These are phyloP conservation scores for Charaxes varanes DNA, from an alignment of 1,140 invertebrate genomes.

Conservation along the genomic window DNA sequence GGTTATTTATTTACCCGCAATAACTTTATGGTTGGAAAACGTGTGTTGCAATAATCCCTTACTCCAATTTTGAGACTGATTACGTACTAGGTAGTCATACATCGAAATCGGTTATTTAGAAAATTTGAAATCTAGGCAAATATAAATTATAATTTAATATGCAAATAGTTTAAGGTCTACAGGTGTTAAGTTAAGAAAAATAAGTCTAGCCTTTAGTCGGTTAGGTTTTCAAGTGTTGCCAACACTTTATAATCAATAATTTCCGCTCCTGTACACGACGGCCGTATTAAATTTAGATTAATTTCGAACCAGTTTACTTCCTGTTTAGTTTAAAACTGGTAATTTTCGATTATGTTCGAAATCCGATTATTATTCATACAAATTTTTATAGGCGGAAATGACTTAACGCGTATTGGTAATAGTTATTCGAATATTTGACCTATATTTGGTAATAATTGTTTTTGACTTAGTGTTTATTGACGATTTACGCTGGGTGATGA, in stretches of 20 bases:
- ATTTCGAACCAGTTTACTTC: conserved; percentile 27
- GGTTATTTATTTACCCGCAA: too few relatives aligned
- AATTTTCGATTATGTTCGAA: conserved; percentile 16
- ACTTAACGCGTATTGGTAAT: conserved; percentile 3
- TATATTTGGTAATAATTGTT: conserved; percentile 9
- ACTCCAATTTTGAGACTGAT: too few relatives aligned
- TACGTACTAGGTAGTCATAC: too few relatives aligned
- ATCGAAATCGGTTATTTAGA: too few relatives aligned
- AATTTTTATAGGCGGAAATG: conserved; percentile 13
- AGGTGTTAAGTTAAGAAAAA: conserved; percentile 12
- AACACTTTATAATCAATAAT: conserved; percentile 29
- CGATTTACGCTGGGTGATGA: too few relatives aligned
- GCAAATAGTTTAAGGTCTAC: too few relatives aligned
- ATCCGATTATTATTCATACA: conserved; percentile 14
- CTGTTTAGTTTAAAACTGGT: conserved; percentile 24
- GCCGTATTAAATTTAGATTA: conserved; percentile 28
- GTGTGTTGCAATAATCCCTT: too few relatives aligned
- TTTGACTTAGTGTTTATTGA: too few relatives aligned
- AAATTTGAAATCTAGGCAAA: too few relatives aligned
- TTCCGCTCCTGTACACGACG: conserved; percentile 25
- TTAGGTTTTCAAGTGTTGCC: conserved; percentile 17
- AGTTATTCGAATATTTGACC: conserved; percentile 7
- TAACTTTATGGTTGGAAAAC: too few relatives aligned
- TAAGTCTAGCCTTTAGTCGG: conserved; percentile 1
- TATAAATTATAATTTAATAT: too few relatives aligned